A percentile compares a stretch with the other conserved stretches of the same genome.
Evolutionary conservation across 2,888 invertebrate species (phyloP).

Genomic region (Orchesella flavescens): DNA sequence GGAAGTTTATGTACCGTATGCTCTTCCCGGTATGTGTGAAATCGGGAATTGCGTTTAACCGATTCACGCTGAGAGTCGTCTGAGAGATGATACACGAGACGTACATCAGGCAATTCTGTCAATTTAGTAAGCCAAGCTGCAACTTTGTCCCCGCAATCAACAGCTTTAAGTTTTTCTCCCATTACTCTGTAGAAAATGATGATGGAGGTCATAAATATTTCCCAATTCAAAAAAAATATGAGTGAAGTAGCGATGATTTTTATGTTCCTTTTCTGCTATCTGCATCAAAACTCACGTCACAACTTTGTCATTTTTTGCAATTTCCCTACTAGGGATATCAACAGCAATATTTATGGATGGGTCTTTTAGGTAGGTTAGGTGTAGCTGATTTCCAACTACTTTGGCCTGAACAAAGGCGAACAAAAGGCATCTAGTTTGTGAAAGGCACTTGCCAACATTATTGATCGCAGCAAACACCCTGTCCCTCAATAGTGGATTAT

Average conservation of each 20-base stretch:
- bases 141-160: slow-evolving; percentile 70
- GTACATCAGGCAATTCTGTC: slow-evolving; percentile 44
- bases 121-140: slow-evolving; percentile 62
- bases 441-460: slow-evolving; percentile 43
- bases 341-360: slow-evolving; percentile 33
- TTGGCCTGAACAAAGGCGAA: slow-evolving; percentile 46
- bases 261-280: too few relatives aligned
- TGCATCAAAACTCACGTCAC: slow-evolving; percentile 23
- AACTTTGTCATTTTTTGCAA: background rate
- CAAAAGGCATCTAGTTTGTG: slow-evolving; percentile 52
- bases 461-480: slow-evolving; percentile 67
- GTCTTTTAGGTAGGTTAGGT: slow-evolving; percentile 44
- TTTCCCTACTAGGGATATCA: slow-evolving; percentile 41
- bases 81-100: slow-evolving; percentile 58
- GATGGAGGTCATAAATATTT: background rate
- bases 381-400: slow-evolving; percentile 51
- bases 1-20: too few relatives aligned
- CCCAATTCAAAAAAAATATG: background rate
- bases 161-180: slow-evolving; percentile 56
- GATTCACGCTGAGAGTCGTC: slow-evolving; percentile 48
- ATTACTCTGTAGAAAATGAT: slow-evolving; percentile 44
- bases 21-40: slow-evolving; percentile 43
- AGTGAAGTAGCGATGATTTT: too few relatives aligned
- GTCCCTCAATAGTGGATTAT: slow-evolving; percentile 56
- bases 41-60: slow-evolving; percentile 44